These are phyloP conservation scores for Xestia xanthographa DNA, from an alignment of 2,888 invertebrate genomes.

Conservation along the genomic window DNA sequence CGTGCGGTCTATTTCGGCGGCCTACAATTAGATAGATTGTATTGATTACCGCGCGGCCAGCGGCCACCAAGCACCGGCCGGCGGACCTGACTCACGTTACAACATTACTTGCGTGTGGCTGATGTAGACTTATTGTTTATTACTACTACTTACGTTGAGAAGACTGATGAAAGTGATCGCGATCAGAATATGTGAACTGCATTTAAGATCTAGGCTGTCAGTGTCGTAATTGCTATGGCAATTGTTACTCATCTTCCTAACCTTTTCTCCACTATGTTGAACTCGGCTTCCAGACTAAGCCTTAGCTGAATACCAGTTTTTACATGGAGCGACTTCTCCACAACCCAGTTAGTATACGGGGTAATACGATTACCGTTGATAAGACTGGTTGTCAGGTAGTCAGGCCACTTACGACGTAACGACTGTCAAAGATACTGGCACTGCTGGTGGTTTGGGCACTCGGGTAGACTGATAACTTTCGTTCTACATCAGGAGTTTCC, in stretches of 20 bases:
- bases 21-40: constrained; percentile 44
- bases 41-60: constrained; percentile 30
- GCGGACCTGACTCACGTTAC: neutral
- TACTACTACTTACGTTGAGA: neutral
- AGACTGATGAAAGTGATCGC: neutral
- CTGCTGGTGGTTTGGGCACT: neutral
- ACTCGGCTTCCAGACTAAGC: neutral
- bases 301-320: neutral
- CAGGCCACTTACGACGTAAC: neutral
- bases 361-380: neutral
- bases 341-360: neutral
- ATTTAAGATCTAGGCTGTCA: neutral
- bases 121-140: neutral
- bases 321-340: neutral
- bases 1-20: constrained; percentile 6
- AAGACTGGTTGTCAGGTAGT: neutral
- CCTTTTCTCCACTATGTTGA: neutral
- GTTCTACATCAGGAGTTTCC: neutral
- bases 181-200: neutral
- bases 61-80: neutral
- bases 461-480: neutral
- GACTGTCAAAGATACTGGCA: neutral
- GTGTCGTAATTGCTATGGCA: neutral
- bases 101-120: constrained; percentile 3
- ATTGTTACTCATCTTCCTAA: neutral